Evolutionary conservation across 2,888 invertebrate species (phyloP), one percentile per base, ranked within the genome.

Genomic region (Gandaritis pyraliata): DNA sequence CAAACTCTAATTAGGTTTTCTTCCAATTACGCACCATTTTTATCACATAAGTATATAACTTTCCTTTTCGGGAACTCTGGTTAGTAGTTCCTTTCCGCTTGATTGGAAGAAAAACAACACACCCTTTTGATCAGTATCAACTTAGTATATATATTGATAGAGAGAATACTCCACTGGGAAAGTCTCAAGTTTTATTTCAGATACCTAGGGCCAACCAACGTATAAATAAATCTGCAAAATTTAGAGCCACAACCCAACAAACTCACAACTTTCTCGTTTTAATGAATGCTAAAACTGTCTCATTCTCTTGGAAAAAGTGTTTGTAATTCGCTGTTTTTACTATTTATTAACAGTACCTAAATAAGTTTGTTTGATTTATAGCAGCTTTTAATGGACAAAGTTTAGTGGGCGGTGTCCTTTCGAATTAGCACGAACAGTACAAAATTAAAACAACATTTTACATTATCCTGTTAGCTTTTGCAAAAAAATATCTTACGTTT

Each of bases 1-100:
- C 74, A 74, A 77, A 78, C 69, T 77, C 68, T 69, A 77, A 75
- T 80, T 76, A 72, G 47, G 66, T 62, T 64, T 70, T 71, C 70
- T 66, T 68, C 65, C 65, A 61, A 64, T 60, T 63, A 55, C 54
- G 54, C 57, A 51, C 36, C 45, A 51, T 5, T 33, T 67, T 68
- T 58, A 69, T 47, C 23, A 47, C 49, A 64, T 64, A 55, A 43
- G 15, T 53, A 48, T 46, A 47, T 30, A 38, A 47, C 30, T 54
- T 54, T 50, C 36, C 11, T 48, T 29, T 29, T 30, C 29, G 16
- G 11, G 12, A 30, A 46, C 4, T 16, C 36, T 15, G 12, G 13
- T 41, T 11, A 11, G 33, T 13, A 29, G 23, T 38, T 11, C 50
- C 16, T 38, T 46, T 50, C 16, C 13, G 36, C 8, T 51, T 13